Evolutionary conservation across 2,113 vertebrate genomes (phyloP).

Genomic region (Sceloporus undulatus): DNA sequence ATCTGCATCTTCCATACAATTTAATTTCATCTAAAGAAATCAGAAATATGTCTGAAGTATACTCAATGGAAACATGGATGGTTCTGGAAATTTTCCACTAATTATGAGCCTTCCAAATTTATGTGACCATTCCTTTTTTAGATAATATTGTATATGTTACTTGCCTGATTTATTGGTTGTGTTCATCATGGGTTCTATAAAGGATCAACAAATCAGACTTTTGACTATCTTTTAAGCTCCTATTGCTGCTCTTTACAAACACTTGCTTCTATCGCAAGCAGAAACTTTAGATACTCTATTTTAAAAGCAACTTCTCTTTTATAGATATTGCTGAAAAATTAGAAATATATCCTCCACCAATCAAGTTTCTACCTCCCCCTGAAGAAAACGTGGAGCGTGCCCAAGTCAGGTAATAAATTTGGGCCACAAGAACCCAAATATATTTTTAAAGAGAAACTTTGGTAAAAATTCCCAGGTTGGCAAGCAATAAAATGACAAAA

Average conservation of each 20-base stretch:
- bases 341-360: not conserved
- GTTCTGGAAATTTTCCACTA: not conserved
- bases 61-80: too few relatives aligned
- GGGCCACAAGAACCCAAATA: not conserved
- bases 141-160: not conserved
- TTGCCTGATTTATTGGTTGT: not conserved
- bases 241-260: not conserved
- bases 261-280: not conserved
- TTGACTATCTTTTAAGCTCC: not conserved
- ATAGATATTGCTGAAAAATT: not conserved
- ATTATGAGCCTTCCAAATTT: not conserved
- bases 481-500: not conserved
- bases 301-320: not conserved
- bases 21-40: not conserved
- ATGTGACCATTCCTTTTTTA: not conserved
- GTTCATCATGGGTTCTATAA: not conserved
- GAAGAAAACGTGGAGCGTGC: not conserved
- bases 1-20: not conserved
- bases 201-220: too few relatives aligned
- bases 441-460: not conserved
- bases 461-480: not conserved
- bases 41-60: not conserved
- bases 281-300: too few relatives aligned
- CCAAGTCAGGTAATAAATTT: constrained; percentile 24
- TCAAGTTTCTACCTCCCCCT: not conserved